phyloP scores from a whole-genome alignment of 2,797 vertebrate genomes.

The Lindbergichthys nudifrons region DNA sequence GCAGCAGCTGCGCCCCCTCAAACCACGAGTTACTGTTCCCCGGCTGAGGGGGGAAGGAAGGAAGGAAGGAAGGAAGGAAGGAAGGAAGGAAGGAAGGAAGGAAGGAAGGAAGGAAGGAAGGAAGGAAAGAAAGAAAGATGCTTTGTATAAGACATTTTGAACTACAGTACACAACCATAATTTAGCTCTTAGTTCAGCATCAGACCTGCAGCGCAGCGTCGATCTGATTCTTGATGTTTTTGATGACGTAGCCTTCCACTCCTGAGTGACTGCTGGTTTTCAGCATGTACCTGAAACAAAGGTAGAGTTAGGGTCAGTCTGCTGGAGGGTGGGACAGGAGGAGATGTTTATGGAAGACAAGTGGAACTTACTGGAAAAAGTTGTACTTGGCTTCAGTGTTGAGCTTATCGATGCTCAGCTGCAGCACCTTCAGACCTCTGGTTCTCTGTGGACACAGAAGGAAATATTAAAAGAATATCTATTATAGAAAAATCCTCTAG shows the following conservation, averaged over 20 bases:
- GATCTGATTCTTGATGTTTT: constrained; percentile 95
- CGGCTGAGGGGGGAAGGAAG: constrained; percentile 72
- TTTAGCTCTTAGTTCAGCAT: not conserved
- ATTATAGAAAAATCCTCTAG: not conserved
- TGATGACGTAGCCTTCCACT: constrained; percentile 94
- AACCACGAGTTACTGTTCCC: constrained; percentile 87
- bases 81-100: constrained; percentile 9
- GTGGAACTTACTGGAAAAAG: constrained; percentile 89
- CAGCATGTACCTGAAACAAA: constrained; percentile 90
- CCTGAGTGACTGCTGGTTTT: constrained; percentile 93
- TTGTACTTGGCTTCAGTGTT: constrained; percentile 91
- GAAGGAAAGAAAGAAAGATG: not conserved
- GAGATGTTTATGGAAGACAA: not conserved
- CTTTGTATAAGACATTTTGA: not conserved
- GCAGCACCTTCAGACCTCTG: constrained; percentile 91
- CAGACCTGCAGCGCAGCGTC: constrained; percentile 88
- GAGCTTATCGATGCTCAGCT: constrained; percentile 93
- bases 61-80: not conserved
- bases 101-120: no score
- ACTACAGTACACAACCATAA: not conserved
- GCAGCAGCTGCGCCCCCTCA: constrained; percentile 88
- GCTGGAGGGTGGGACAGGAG: not conserved
- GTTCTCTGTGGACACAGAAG: constrained; percentile 85
- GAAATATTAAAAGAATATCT: not conserved
- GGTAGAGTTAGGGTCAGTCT: not conserved